Base-by-base conservation (phyloP, 2,113 vertebrate genomes). In the Seriola aureovittata region DNA sequence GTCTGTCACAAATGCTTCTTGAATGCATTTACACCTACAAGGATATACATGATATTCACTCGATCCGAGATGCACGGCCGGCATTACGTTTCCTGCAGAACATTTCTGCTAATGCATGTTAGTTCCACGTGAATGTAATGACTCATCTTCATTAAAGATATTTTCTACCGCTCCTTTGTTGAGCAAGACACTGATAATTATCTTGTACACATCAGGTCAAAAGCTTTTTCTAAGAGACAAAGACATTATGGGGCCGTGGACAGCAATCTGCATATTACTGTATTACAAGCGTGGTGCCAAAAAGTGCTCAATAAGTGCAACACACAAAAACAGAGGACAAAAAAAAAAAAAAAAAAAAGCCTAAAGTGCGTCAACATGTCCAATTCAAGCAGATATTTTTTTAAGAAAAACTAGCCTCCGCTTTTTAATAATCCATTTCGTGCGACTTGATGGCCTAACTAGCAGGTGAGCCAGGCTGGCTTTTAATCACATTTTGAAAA, bases 111-210 rank as follows among this genome's bases (percentile, higher is more conserved):
- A 40, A 54, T 38, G 55, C 46, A 36, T 38, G 36, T 54, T 59
- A n/a, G 4, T 74, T 78, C 16, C 32, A 19, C 3, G 38, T 54
- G 55, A 70, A 38, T 78, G 12, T 48, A 1, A 42, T 19, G 57
- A 52, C 0, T 34, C 2, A 10, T 44, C 55, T 82, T 25, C 19
- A 72, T 69, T 71, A 63, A 68, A 72, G 44, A 81, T 65, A 60
- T 71, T 74, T 82, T 17, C 16, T 38, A 1, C 36, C 57, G 34
- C 58, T 75, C 76, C 58, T 76, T 70, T 78, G 23, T 40, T 38
- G 34, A 88, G 82, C 67, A 78, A 85, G 76, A n/a, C 60, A 17
- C 14, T 48, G 57, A 86, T 83, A 88, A 86, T 80, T 58, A 75
- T 63, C 83, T 79, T 40, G 46, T 64, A 40, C 71, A 50, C 38